Base-by-base conservation (phyloP, 2,113 vertebrate species). In the Cnemophilus loriae region DNA sequence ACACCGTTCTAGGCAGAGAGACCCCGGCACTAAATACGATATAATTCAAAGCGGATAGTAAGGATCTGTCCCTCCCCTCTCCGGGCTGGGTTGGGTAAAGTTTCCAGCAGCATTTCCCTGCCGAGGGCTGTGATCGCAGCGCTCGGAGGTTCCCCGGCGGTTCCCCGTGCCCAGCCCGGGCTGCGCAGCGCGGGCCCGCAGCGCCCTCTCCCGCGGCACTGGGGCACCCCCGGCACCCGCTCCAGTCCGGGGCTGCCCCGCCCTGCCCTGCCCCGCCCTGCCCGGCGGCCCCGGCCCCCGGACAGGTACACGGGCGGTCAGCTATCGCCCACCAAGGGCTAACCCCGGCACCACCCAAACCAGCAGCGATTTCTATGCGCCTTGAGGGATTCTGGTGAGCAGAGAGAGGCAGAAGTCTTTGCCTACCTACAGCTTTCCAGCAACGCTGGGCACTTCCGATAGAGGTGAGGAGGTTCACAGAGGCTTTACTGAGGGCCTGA, bases 161-260 rank as follows among this genome's bases (percentile, higher is more conserved):
- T 7, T 50, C 26, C 47, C 56, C 6, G 79, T 4, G 41, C 30
- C n/a, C 63, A 83, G 61, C 46, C 60, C 78, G 46, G 35, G 69
- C 59, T 30, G 39, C 46, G 69, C 42, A 84, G 87, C 52, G 74
- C 89, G 75, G 82, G n/a, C 74, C 74, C 67, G 89, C 89, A 91
- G 89, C 89, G 89, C 89, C 89, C 89, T 53, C 89, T 91, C 67
- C 82, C 60, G 89, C 81, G 74, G 81, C 76, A 55, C 28, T 47
- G 74, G 13, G 71, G 42, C 83, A 76, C 13, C 61, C 35, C 24
- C 21, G 42, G 30, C 28, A 39, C 14, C 41, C 61, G 50, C 61
- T 19, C 32, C 50, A 3, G 0, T 3, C 6, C 59, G 15, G 52
- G 23, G 30, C 63, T 35, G 8, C 27, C 27, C 50, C 15, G 39